Evolutionary conservation across 64 coral and sea anemone species (phyloP).

Genomic region (Porites lutea): DNA sequence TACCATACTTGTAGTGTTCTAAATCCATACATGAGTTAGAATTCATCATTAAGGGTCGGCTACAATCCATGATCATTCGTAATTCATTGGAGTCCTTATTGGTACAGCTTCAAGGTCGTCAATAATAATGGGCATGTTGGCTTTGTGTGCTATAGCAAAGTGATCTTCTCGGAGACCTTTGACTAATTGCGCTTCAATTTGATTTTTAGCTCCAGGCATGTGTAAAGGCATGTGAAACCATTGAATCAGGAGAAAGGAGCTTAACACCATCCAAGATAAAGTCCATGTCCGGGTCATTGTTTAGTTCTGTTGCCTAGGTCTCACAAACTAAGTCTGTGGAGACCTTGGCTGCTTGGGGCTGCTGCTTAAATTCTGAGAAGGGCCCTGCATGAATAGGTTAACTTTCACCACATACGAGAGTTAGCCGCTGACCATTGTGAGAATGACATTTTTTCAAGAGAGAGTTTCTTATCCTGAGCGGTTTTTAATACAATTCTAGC

Average conservation of each 20-base stretch:
- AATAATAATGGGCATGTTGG: too few relatives aligned
- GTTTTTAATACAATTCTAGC: not conserved
- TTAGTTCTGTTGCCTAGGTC: constrained; percentile 56
- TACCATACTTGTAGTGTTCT: too few relatives aligned
- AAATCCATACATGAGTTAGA: too few relatives aligned
- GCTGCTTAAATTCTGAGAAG: constrained; percentile 19
- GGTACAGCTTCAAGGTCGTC: too few relatives aligned
- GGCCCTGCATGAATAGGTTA: constrained; percentile 5
- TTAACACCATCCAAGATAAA: constrained; percentile 55
- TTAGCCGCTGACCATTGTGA: constrained; percentile 53
- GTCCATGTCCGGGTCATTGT: constrained; percentile 35
- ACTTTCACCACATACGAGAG: constrained; percentile 31
- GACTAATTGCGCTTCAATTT: too few relatives aligned
- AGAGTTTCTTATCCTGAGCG: not conserved
- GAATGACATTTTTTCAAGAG: constrained; percentile 37
- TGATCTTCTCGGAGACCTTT: too few relatives aligned
- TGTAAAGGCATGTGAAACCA: not conserved
- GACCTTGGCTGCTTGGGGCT: constrained; percentile 65
- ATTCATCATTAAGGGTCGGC: too few relatives aligned
- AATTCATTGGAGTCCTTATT: too few relatives aligned
- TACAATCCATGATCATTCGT: too few relatives aligned
- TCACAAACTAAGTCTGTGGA: constrained; percentile 72
- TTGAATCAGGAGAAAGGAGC: constrained; percentile 13
- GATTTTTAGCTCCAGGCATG: too few relatives aligned
- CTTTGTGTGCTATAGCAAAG: too few relatives aligned